Evolutionary conservation across 2,888 invertebrate species (phyloP).

Genomic region (Sesia bembeciformis): DNA sequence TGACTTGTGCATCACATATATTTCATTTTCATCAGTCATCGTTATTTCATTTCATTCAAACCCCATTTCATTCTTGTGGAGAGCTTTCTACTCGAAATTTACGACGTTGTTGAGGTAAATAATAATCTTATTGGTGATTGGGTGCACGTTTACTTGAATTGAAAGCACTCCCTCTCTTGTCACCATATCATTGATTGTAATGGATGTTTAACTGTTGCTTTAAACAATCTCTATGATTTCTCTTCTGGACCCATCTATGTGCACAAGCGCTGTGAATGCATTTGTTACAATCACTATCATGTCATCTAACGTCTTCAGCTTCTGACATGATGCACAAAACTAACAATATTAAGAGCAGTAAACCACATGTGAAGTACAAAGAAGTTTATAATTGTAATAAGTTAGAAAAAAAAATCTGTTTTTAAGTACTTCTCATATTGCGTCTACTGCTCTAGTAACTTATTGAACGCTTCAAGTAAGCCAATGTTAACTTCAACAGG

Average conservation of each 20-base stretch:
- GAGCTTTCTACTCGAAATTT: constrained; percentile 47
- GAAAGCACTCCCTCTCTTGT: constrained; percentile 60
- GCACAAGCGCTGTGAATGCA: constrained; percentile 28
- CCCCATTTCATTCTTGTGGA: constrained; percentile 69
- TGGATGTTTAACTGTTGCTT: constrained; percentile 28
- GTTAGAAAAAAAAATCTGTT: constrained; percentile 3
- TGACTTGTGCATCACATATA: constrained; percentile 45
- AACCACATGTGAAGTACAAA: constrained; percentile 15
- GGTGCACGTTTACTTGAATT: constrained; percentile 62
- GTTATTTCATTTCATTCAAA: constrained; percentile 60
- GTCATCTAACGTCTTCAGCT: constrained; percentile 63
- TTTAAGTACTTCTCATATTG: constrained; percentile 9
- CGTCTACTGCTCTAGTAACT: constrained; percentile 46
- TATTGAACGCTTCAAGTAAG: constrained; percentile 12
- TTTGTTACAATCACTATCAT: constrained; percentile 58
- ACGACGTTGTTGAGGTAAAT: constrained; percentile 12
- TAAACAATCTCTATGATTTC: constrained; percentile 5
- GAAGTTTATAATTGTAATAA: no score
- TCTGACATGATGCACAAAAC: constrained; percentile 60
- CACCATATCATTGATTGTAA: constrained; percentile 49
- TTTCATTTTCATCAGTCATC: constrained; percentile 35
- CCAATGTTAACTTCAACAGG: constrained; percentile 37
- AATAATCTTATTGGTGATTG: constrained; percentile 44
- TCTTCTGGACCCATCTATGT: constrained; percentile 1
- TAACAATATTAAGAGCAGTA: constrained; percentile 57